Evolutionary conservation across 2,888 invertebrate species (phyloP).

Genomic region (Cosmorhoe ocellata): DNA sequence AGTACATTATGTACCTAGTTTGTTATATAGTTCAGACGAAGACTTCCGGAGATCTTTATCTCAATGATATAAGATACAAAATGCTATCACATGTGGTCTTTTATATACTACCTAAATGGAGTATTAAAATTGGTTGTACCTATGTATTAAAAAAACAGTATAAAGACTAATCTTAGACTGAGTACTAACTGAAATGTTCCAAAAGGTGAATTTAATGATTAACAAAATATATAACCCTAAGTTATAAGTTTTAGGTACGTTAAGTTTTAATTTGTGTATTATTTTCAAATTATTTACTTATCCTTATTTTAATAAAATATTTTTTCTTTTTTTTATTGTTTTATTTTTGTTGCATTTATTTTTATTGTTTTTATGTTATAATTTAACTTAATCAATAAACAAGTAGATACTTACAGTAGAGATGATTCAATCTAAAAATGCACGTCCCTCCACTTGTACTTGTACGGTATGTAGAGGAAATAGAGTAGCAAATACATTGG

Average conservation of each 20-base stretch:
- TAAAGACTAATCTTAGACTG: conserved; percentile 23
- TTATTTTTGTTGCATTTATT: conserved; percentile 21
- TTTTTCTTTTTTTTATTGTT: conserved; percentile 17
- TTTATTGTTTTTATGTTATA: conserved; percentile 1
- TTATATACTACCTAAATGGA: not conserved
- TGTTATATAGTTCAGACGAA: too few species aligned
- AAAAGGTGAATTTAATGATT: conserved; percentile 29
- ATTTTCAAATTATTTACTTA: conserved; percentile 33
- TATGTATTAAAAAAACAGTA: conserved; percentile 10
- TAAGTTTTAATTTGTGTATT: conserved; percentile 38
- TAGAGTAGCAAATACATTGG: too few species aligned
- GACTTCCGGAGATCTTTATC: too few species aligned
- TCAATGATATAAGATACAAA: not conserved
- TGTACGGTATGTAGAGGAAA: too few species aligned
- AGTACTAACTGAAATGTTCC: conserved; percentile 30
- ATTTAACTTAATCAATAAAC: not conserved
- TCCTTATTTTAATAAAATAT: conserved; percentile 33
- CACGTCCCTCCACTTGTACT: too few species aligned
- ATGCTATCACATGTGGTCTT: too few species aligned
- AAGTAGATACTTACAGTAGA: too few species aligned
- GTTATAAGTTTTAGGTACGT: conserved; percentile 22
- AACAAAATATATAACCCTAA: conserved; percentile 19
- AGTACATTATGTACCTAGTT: too few species aligned
- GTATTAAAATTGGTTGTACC: conserved; percentile 21
- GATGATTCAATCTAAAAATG: too few species aligned